Base-by-base conservation (phyloP, 1,140 invertebrate species). In the Polypedilum pembai region DNA sequence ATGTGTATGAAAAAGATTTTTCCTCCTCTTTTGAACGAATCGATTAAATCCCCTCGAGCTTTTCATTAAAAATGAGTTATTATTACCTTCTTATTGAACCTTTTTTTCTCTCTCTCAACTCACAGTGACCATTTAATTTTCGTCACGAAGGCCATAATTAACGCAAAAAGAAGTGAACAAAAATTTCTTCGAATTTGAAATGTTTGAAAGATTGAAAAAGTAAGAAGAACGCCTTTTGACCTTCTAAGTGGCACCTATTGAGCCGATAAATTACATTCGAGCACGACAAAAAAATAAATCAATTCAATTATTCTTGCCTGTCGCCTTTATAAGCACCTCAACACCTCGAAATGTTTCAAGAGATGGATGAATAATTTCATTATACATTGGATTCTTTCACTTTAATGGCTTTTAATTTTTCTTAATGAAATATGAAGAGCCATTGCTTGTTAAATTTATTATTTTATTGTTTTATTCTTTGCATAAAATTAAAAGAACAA, bases 1-100 rank as follows among this genome's bases (percentile, higher is more conserved):
- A 33, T 33, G 24, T 3, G 1, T 3, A 33, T 3, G 5, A 33
- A 33, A 33, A 5, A 15, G 2, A 3, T 45, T 45, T 45, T 45
- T 45, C 15, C 15, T 45, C n/a, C 24, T n/a, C n/a, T 56, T 15
- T 56, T 56, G 45, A n/a, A 12, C 12, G 12, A 15, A 56, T 56
- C 45, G 45, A 56, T 56, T 56, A 56, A 56, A 56, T 56, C 45
- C 24, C 24, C 24, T 3, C 4, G 45, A n/a, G n/a, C 12, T 56
- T 56, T 56, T 56, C 45, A 56, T 56, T 56, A 56, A 56, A 12
- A 56, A 56, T 56, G 45, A 56, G n/a, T 56, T 56, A 56, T 56
- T 56, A 56, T 56, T n/a, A 56, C n/a, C n/a, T n/a, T 56, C n/a
- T 56, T 56, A n/a, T 56, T n/a, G 45, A 56, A n/a, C 45, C 45